Evolutionary conservation across 2,888 invertebrate genomes (phyloP).

Genomic region (Harpalus rubripes): DNA sequence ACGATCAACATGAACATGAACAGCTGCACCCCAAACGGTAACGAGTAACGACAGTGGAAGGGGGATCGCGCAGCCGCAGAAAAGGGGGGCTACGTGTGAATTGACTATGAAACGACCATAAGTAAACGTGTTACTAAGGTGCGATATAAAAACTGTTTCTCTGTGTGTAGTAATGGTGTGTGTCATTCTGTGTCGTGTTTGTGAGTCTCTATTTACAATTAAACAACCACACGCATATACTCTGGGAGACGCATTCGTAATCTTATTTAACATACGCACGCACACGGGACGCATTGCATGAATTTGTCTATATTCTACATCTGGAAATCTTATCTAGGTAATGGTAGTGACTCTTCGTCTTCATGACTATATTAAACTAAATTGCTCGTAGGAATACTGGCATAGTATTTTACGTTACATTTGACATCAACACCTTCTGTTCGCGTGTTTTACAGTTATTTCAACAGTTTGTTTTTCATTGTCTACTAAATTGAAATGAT

Average conservation of each 20-base stretch:
- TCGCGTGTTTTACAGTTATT: slow-evolving; percentile 58
- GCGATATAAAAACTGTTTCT: slow-evolving; percentile 60
- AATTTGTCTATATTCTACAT: slow-evolving; percentile 57
- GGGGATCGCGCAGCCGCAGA: background rate
- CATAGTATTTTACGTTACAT: slow-evolving; percentile 70
- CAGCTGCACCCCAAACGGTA: slow-evolving; percentile 34
- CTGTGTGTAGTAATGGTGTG: slow-evolving; percentile 52
- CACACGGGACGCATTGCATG: slow-evolving; percentile 63
- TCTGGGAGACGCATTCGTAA: slow-evolving; percentile 41
- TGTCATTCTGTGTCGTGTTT: slow-evolving; percentile 53
- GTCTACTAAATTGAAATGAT: slow-evolving; percentile 60
- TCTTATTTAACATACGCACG: slow-evolving; percentile 56
- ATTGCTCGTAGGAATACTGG: slow-evolving; percentile 76
- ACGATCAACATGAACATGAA: slow-evolving; percentile 42
- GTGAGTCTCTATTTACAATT: slow-evolving; percentile 61
- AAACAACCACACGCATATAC: slow-evolving; percentile 58
- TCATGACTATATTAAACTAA: slow-evolving; percentile 65
- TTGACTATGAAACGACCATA: slow-evolving; percentile 63
- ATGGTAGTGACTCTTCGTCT: slow-evolving; percentile 63
- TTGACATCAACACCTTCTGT: slow-evolving; percentile 60
- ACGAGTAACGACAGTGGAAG: slow-evolving; percentile 39
- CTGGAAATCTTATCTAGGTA: slow-evolving; percentile 64
- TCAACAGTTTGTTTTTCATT: slow-evolving; percentile 53
- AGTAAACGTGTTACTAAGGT: slow-evolving; percentile 64
- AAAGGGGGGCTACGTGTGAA: slow-evolving; percentile 47